phyloP scores from a whole-genome alignment of 2,797 vertebrate genomes.

The Linurgus olivaceus region DNA sequence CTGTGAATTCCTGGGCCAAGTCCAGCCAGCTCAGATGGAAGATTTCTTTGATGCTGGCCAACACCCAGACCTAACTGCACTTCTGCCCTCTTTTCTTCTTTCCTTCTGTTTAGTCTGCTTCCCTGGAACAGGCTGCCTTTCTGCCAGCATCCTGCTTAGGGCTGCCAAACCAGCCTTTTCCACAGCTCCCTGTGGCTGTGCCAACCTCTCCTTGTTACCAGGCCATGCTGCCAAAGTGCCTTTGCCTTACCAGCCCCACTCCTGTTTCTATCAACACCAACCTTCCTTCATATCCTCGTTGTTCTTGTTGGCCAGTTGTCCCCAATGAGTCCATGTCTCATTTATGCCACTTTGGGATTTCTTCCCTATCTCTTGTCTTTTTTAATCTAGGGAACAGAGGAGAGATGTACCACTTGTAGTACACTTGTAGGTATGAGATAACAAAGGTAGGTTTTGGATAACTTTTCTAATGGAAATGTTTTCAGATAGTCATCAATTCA shows the following conservation, averaged over 20 bases:
- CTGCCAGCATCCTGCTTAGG: background rate
- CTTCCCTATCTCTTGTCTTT: background rate
- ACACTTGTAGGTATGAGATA: background rate
- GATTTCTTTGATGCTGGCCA: background rate
- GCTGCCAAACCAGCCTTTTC: background rate
- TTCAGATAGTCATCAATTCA: background rate
- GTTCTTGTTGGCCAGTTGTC: background rate
- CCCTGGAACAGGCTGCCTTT: background rate
- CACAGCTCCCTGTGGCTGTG: rapidly evolving
- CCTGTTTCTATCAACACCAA: background rate
- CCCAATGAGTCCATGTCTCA: background rate
- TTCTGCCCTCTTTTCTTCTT: background rate
- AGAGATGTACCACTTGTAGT: background rate
- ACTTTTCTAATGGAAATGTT: background rate
- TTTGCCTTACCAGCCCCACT: background rate
- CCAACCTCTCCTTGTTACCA: background rate
- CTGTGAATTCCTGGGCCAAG: background rate
- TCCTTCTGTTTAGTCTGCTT: background rate
- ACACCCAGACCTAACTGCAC: background rate
- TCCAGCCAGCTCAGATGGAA: background rate
- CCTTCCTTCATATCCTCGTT: background rate
- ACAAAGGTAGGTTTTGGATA: background rate
- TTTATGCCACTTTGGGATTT: background rate
- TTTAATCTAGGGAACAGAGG: background rate
- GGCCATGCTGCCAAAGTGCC: background rate